These are phyloP conservation scores for Suricata suricatta DNA, from an alignment of 2,113 vertebrate species.

Conservation along the genomic window DNA sequence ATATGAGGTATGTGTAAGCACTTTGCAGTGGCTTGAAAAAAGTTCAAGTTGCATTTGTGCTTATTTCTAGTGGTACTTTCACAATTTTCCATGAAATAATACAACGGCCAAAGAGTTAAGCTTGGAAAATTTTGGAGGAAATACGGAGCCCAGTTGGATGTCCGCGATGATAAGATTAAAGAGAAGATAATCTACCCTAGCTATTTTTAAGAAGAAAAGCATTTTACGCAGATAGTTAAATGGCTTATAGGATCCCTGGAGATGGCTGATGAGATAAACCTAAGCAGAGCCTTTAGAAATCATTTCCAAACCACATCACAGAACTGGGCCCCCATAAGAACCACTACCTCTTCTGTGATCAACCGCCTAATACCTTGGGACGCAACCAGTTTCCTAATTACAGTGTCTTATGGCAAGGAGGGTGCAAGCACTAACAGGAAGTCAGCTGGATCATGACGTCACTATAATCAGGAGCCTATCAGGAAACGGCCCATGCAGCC, in stretches of 20 bases:
- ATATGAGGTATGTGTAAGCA: background rate
- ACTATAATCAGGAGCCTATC: background rate
- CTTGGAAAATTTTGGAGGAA: background rate
- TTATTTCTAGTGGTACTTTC: background rate
- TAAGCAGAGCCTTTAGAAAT: background rate
- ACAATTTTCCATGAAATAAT: background rate
- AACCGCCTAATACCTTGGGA: background rate
- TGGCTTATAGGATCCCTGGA: background rate
- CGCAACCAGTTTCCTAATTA: background rate
- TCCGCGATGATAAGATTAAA: background rate
- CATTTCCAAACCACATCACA: background rate
- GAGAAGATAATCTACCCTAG: background rate
- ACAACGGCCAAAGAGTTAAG: background rate
- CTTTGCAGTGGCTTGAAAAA: background rate
- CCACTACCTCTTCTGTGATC: background rate
- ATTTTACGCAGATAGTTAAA: slow-evolving; percentile 30
- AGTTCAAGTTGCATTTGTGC: background rate
- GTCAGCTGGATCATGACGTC: background rate
- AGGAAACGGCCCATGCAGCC: background rate
- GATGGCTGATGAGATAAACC: background rate
- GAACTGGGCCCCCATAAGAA: background rate
- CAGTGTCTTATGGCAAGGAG: background rate
- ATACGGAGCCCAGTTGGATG: background rate
- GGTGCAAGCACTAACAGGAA: background rate
- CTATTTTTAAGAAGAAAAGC: slow-evolving; percentile 25